Base-by-base conservation (phyloP, 2,797 vertebrate genomes). In the Nyctalus aviator region DNA sequence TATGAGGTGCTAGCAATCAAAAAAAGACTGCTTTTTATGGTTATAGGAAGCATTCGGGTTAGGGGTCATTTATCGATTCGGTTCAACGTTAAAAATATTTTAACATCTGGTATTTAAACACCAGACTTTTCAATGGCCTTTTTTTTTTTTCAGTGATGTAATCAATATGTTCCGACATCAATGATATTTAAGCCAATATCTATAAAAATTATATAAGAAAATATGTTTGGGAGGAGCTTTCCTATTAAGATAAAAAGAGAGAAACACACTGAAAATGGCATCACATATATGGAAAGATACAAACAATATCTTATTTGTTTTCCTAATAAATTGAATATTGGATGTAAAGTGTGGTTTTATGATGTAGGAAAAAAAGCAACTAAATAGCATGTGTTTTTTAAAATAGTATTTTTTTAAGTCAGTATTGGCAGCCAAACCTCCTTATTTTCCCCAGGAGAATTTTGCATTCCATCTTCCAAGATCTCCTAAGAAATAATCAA, bases 81-180 rank as follows among this genome's bases (percentile, higher is more conserved):
- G 62, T 46, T 95, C 59, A 92, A 81, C 68, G 84, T 92, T 86
- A 89, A 91, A 88, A 88, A 84, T 78, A 92, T 90, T 95, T 94
- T 92, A 91, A 90, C 18, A 66, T 82, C 32, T 73, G 37, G 8
- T 89, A 84, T 78, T 90, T 88, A 96, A 95, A 84, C 62, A 64
- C 9, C 18, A 79, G 72, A 66, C 15, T 89, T 64, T 44, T 76
- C 46, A 25, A 64, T 83, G 64, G 12, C 7, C 8, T 44, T 92
- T 76, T 73, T 71, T 73, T 71, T 44, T 78, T 71, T 46, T 50
- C 55, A 90, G 32, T 68, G 78, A 79, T 44, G 77, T 20, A 55
- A 94, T 91, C 23, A 77, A n/a, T 83, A 88, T 77, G 14, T 37
- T 71, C 15, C 85, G 53, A 30, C 3, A 69, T 30, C 7, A 68